Percentiles rank a stretch among this genome's conserved stretches.
These are phyloP conservation scores for Pseudonaja textilis DNA, from an alignment of 2,113 vertebrate species.

Conservation along the genomic window DNA sequence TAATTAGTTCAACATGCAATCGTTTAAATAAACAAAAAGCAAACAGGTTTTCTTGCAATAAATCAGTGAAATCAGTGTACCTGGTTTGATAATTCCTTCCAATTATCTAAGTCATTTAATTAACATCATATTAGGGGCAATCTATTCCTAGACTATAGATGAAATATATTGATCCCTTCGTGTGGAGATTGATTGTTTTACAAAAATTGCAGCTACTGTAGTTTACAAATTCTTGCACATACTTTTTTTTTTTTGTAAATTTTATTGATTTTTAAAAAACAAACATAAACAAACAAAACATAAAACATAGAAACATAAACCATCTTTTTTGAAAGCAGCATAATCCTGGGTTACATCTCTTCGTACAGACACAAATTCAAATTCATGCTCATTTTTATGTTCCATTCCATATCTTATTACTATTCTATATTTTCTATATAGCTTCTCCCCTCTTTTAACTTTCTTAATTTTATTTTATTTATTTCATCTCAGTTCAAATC, in stretches of 20 bases:
- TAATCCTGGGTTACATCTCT: too few relatives aligned
- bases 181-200: background rate
- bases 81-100: background rate
- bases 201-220: background rate
- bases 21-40: background rate
- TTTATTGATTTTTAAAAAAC: too few relatives aligned
- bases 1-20: background rate
- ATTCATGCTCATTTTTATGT: too few relatives aligned
- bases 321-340: too few relatives aligned
- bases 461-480: too few relatives aligned
- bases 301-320: too few relatives aligned
- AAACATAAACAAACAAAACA: too few relatives aligned
- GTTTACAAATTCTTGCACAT: background rate
- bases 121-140: background rate
- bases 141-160: background rate
- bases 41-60: background rate
- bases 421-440: too few relatives aligned
- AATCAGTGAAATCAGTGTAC: background rate
- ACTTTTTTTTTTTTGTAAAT: background rate
- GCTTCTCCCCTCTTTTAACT: too few relatives aligned
- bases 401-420: too few relatives aligned
- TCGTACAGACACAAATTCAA: too few relatives aligned
- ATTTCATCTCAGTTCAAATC: too few relatives aligned
- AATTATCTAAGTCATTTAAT: background rate
- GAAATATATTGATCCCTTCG: background rate